phyloP scores from a whole-genome alignment of 2,888 invertebrate species.

The Dicycla oo region DNA sequence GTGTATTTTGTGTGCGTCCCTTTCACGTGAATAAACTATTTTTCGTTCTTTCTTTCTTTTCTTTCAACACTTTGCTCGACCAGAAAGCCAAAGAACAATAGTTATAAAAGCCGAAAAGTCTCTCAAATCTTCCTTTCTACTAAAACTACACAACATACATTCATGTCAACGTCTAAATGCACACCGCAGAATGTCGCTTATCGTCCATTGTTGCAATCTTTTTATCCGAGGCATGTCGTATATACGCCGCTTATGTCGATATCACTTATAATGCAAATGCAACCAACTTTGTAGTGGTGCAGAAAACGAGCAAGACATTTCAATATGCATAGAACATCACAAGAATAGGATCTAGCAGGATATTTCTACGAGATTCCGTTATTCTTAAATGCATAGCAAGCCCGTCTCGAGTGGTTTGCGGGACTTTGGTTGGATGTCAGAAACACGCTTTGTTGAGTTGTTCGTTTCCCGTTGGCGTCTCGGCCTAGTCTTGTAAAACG shows the following conservation, averaged over 20 bases:
- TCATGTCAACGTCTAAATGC: conserved; percentile 9
- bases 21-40: no score
- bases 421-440: background rate
- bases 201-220: conserved; percentile 28
- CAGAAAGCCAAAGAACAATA: background rate
- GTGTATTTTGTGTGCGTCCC: no score
- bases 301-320: conserved; percentile 29
- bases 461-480: conserved; percentile 1
- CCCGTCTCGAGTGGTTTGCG: background rate
- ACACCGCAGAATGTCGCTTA: conserved; percentile 13
- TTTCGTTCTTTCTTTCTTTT: no score
- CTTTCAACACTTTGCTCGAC: no score
- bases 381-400: conserved; percentile 19
- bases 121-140: background rate
- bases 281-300: background rate
- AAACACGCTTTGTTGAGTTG: conserved; percentile 1
- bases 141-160: background rate
- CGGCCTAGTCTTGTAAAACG: background rate
- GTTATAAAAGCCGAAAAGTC: background rate
- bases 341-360: conserved; percentile 21
- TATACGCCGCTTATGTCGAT: conserved; percentile 25
- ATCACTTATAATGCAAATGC: conserved; percentile 25
- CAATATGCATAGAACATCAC: conserved; percentile 22
- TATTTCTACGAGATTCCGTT: background rate
- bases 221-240: conserved; percentile 24